Evolutionary conservation across 2,888 invertebrate species (phyloP), one percentile per base, ranked within the genome.

Genomic region (Polydrusus cervinus): DNA sequence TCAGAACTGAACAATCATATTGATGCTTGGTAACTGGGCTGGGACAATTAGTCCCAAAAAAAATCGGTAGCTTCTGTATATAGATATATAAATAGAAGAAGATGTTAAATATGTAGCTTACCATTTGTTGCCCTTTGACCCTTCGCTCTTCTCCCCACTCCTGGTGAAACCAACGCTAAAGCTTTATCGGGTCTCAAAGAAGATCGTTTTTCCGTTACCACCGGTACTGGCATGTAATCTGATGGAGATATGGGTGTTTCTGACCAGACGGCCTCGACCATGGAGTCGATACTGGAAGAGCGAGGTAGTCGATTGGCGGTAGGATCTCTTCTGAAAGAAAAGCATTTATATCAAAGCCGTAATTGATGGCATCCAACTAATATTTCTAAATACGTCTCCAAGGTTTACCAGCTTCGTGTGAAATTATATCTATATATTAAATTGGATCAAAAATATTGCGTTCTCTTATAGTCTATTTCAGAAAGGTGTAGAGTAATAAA

Each of bases 211-310:
- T 85, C 85, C 86, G 71, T 84, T 30, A 66, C 18, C 6, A 61
- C 45, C 3, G 73, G 47, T 8, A 78, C 75, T 67, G 80, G 78
- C n/a, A 70, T n/a, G 6, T 75, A 71, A 75, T 82, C 83, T 43
- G 80, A 80, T 38, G 83, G 80, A 16, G 78, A 74, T 38, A 75
- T 71, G 72, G 79, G 82, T 66, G 86, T 83, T 79, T 89, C 89
- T 77, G 90, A 90, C 88, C 93, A 93, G 9, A 92, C 92, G 1
- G 93, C 91, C 83, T 93, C 93, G 68, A 93, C 93, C 87, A 93
- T 89, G 0, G 93, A 93, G 88, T 95, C 95, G 84, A 94, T 95
- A 87, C 94, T 94, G 78, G 93, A 92, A 74, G 95, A 95, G 3
- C 95, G 91, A 6, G 93, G 93, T 11, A 93, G 84, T 74, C 90